Conservation (phyloP, 2,797 vertebrate species). For the Sebastiscus albofasciatus region DNA sequence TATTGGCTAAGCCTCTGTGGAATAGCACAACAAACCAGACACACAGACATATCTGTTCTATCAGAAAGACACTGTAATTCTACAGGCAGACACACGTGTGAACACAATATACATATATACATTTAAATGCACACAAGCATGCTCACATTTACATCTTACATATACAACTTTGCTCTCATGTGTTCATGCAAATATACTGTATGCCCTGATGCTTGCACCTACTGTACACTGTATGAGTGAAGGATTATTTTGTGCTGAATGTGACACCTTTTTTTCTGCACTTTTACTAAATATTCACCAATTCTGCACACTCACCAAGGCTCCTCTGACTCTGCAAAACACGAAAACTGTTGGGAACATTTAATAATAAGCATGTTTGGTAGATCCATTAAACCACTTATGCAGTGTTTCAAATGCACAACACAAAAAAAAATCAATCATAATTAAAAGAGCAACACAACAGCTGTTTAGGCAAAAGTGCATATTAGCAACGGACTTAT, state of each 20-base stretch:
- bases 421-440: conserved; percentile 47
- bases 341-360: conserved; percentile 10
- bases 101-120: conserved; percentile 3
- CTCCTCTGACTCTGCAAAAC: conserved; percentile 43
- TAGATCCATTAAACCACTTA: conserved; percentile 27
- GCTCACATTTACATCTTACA: background rate
- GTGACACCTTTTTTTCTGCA: conserved; percentile 3
- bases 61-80: conserved; percentile 15
- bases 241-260: conserved; percentile 13
- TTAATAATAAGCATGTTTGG: conserved; percentile 32
- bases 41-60: conserved; percentile 26
- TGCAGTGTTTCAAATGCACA: conserved; percentile 45
- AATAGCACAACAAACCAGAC: conserved; percentile 48
- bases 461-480: conserved; percentile 25
- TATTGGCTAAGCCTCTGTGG: conserved; percentile 40
- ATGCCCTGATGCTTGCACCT: background rate
- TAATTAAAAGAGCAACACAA: conserved; percentile 39
- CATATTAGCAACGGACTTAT: background rate
- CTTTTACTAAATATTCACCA: conserved; percentile 41
- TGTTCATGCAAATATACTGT: background rate
- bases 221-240: background rate
- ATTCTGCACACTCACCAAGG: conserved; percentile 45
- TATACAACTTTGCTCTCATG: background rate
- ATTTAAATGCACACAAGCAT: background rate
- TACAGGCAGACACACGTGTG: conserved; percentile 2